phyloP scores from a whole-genome alignment of 2,888 invertebrate species.

The Thera britannica region DNA sequence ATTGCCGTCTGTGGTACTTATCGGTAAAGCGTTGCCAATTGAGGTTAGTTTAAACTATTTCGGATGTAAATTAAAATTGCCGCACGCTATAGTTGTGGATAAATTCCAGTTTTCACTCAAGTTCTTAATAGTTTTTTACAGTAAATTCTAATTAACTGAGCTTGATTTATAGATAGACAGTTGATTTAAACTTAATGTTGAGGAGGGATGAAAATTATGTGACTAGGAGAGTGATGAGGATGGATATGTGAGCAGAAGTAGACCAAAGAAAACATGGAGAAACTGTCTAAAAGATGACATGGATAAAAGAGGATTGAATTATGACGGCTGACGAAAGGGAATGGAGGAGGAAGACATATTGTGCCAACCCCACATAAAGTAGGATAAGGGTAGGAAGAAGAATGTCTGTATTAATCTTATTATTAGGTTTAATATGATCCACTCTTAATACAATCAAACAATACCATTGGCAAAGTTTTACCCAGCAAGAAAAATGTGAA shows the following conservation, averaged over 20 bases:
- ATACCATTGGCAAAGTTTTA: conserved; percentile 20
- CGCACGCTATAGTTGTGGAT: conserved; percentile 14
- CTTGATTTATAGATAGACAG: not conserved
- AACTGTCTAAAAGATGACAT: too few species aligned
- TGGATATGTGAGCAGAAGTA: too few species aligned
- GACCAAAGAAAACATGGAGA: too few species aligned
- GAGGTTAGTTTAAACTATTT: conserved; percentile 38
- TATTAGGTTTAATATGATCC: not conserved
- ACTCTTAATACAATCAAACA: conserved; percentile 6
- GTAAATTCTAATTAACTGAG: not conserved
- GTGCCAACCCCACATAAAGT: too few species aligned
- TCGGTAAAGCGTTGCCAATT: conserved; percentile 39
- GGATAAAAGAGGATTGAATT: too few species aligned
- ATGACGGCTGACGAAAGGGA: too few species aligned
- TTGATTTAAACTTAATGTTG: not conserved
- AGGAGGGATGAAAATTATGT: too few species aligned
- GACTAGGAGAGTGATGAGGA: too few species aligned
- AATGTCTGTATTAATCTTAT: not conserved
- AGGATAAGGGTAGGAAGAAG: too few species aligned
- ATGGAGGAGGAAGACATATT: too few species aligned
- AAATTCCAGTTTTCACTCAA: conserved; percentile 17
- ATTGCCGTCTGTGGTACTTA: conserved; percentile 35
- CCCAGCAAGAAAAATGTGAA: conserved; percentile 13
- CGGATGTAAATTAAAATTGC: conserved; percentile 30
- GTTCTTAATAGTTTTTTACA: conserved; percentile 5